Evolutionary conservation across 2,797 vertebrate genomes (phyloP).

Genomic region (Borostomias antarcticus): DNA sequence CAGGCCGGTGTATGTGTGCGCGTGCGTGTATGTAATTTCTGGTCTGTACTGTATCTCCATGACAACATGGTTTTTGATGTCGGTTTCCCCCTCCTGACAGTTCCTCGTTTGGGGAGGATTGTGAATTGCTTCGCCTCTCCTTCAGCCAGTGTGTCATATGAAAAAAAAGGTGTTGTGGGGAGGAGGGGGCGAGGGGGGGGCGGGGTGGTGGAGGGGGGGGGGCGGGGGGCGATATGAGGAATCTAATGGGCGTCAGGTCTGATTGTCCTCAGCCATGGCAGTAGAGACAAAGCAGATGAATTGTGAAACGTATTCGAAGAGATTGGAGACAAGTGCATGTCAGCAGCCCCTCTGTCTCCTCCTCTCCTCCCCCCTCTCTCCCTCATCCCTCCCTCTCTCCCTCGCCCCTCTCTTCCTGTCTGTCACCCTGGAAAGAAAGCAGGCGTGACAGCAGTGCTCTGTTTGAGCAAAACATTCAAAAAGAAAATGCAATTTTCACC

Average conservation of each 20-base stretch:
- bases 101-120: conserved; percentile 98
- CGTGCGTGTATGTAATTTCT: conserved; percentile 69
- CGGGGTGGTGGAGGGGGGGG: conserved; percentile 19
- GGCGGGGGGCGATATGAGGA: conserved; percentile 87
- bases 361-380: conserved; percentile 65
- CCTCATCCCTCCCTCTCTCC: conserved; percentile 38
- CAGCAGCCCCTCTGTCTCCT: conserved; percentile 82
- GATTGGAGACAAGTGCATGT: conserved; percentile 98
- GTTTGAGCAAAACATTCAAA: conserved; percentile 80
- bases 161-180: conserved; percentile 81
- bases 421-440: conserved; percentile 77
- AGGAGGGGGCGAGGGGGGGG: conserved; percentile 33
- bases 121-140: conserved; percentile 96
- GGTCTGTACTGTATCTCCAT: conserved; percentile 89
- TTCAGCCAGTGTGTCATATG: conserved; percentile 98
- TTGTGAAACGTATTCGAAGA: conserved; percentile 99
- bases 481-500: conserved; percentile 74
- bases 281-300: conserved; percentile 99
- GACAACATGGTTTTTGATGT: conserved; percentile 94
- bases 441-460: conserved; percentile 78
- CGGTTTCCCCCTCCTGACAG: conserved; percentile 97
- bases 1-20: conserved; percentile 37
- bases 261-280: conserved; percentile 99
- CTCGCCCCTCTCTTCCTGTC: conserved; percentile 74
- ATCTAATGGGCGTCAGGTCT: conserved; percentile 99